phyloP scores from a whole-genome alignment of 2,888 invertebrate species.

The Eupithecia pulchellata region DNA sequence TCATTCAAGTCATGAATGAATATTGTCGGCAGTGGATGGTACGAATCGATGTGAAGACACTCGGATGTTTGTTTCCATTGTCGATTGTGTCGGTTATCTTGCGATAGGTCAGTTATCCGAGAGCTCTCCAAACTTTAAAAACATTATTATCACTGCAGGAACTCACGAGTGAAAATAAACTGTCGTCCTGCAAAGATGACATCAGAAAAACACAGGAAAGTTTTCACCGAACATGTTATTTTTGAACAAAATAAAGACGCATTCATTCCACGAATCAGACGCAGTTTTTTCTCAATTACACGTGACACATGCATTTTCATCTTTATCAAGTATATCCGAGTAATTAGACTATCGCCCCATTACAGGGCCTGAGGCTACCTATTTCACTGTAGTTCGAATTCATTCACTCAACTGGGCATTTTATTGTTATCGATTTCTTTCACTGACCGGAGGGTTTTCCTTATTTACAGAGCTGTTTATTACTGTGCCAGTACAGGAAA shows the following conservation, averaged over 20 bases:
- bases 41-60: not conserved
- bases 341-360: not conserved
- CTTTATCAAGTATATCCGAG: not conserved
- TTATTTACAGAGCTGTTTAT: constrained; percentile 4
- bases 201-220: not conserved
- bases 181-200: not conserved
- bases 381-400: not conserved
- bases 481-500: constrained; percentile 21
- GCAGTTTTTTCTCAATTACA: not conserved
- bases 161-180: not conserved
- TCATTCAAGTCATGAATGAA: constrained; percentile 32
- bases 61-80: not conserved
- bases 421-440: not conserved
- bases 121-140: not conserved
- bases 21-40: not conserved
- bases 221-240: not conserved
- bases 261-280: not conserved
- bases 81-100: not conserved
- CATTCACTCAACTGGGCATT: not conserved
- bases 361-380: not conserved
- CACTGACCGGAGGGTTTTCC: not conserved
- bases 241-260: not conserved
- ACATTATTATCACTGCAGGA: not conserved
- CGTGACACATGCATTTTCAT: too few relatives aligned
- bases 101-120: constrained; percentile 8